These are phyloP conservation scores for Cydia pomonella DNA, from an alignment of 1,140 invertebrate genomes.

Conservation along the genomic window DNA sequence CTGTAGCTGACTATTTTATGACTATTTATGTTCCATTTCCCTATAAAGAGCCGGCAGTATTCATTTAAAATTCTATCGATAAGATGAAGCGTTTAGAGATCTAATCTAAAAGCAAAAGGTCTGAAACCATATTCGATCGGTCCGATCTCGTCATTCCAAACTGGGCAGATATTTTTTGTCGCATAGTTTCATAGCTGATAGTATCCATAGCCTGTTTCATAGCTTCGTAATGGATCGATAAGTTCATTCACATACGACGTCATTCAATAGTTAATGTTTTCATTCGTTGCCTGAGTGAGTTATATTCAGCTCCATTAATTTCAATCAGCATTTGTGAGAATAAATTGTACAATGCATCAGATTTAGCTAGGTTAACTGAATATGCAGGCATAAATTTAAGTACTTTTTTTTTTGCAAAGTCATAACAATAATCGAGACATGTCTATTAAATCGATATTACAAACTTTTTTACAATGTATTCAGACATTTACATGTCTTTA, in stretches of 20 bases:
- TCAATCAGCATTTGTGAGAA: not conserved
- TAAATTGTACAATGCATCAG: not conserved
- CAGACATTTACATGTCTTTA: no score
- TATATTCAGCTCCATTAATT: not conserved
- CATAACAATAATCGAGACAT: no score
- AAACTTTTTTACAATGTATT: no score
- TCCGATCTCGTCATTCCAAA: not conserved
- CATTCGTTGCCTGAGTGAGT: not conserved
- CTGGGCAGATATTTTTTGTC: not conserved
- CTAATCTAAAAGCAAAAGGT: constrained; percentile 3
- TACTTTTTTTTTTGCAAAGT: not conserved
- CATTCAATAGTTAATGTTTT: constrained; percentile 29
- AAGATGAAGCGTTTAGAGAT: not conserved
- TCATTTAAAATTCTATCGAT: not conserved
- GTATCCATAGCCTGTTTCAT: not conserved
- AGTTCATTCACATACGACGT: not conserved
- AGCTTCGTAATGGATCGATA: constrained; percentile 3
- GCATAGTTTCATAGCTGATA: not conserved
- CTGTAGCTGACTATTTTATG: not conserved
- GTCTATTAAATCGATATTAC: no score
- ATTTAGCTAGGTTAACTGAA: not conserved
- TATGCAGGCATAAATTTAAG: not conserved
- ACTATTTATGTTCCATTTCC: constrained; percentile 8
- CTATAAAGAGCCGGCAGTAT: not conserved
- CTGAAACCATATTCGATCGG: not conserved